Conservation (phyloP, 2,888 invertebrate genomes). For the Tetheella fluctuosa region DNA sequence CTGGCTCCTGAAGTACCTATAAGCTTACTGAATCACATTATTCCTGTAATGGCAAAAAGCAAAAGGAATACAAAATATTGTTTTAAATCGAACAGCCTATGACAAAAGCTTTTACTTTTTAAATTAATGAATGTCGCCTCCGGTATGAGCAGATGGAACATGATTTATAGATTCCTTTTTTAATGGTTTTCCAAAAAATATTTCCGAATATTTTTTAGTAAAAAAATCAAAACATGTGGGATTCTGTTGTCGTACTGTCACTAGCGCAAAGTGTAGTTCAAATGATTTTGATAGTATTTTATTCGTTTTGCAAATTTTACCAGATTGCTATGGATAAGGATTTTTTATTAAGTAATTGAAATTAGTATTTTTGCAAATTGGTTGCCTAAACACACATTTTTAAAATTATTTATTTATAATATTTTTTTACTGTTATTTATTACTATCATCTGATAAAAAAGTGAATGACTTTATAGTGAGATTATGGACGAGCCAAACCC, state of each 20-base stretch:
- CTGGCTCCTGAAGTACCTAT: no score
- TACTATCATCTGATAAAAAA: no score
- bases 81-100: slow-evolving; percentile 43
- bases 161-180: slow-evolving; percentile 76
- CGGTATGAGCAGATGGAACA: slow-evolving; percentile 66
- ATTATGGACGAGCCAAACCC: no score
- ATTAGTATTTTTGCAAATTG: no score
- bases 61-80: slow-evolving; percentile 38
- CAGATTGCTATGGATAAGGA: no score
- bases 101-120: slow-evolving; percentile 50
- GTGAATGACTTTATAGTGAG: no score
- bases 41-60: background rate
- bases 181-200: slow-evolving; percentile 80
- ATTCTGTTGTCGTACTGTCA: slow-evolving; percentile 62
- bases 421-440: no score
- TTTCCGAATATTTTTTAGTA: slow-evolving; percentile 54
- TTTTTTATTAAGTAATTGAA: no score
- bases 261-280: slow-evolving; percentile 34
- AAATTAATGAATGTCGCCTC: slow-evolving; percentile 54
- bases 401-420: no score
- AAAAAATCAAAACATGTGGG: slow-evolving; percentile 76
- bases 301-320: background rate
- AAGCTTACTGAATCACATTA: background rate
- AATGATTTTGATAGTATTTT: slow-evolving; percentile 46
- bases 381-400: no score